These are phyloP conservation scores for Drosophila bocqueti DNA, from an alignment of 1,140 invertebrate genomes.

Conservation along the genomic window DNA sequence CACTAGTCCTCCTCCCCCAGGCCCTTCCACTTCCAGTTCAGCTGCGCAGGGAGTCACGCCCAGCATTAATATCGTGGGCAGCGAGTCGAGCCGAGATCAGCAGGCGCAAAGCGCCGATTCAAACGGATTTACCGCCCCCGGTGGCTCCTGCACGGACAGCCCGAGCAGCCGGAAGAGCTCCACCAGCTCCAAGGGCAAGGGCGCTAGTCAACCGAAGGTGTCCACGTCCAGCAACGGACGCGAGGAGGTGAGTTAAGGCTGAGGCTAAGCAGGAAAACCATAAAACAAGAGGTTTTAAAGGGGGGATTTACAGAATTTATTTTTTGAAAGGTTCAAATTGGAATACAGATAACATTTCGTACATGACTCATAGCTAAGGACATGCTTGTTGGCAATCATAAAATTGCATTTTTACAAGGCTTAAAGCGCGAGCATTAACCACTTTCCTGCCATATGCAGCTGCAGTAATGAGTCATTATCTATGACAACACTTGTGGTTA, in stretches of 20 bases:
- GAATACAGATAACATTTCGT: not conserved
- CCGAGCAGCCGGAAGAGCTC: slow-evolving; percentile 70
- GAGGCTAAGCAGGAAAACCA: not conserved
- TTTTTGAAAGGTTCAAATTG: not conserved
- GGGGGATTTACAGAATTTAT: not conserved
- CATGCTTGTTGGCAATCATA: not conserved
- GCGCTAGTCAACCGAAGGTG: slow-evolving; percentile 49
- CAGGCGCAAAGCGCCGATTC: slow-evolving; percentile 54
- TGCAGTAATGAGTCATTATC: not conserved
- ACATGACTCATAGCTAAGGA: not conserved
- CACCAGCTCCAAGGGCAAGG: slow-evolving; percentile 68
- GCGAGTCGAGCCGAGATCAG: slow-evolving; percentile 27
- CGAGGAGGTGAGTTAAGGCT: slow-evolving; percentile 61
- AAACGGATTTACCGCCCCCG: slow-evolving; percentile 41
- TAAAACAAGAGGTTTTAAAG: not conserved
- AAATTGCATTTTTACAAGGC: not conserved
- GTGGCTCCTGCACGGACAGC: slow-evolving; percentile 52
- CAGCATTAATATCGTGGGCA: slow-evolving; percentile 58
- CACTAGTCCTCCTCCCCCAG: slow-evolving; percentile 23
- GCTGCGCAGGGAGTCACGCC: slow-evolving; percentile 37
- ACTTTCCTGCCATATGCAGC: not conserved
- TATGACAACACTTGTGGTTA: not conserved
- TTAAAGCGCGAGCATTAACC: not conserved
- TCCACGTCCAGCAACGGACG: slow-evolving; percentile 74
- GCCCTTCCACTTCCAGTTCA: slow-evolving; percentile 18